These are phyloP conservation scores for Dysmachus trigonus DNA, from an alignment of 2,888 invertebrate species.

Conservation along the genomic window DNA sequence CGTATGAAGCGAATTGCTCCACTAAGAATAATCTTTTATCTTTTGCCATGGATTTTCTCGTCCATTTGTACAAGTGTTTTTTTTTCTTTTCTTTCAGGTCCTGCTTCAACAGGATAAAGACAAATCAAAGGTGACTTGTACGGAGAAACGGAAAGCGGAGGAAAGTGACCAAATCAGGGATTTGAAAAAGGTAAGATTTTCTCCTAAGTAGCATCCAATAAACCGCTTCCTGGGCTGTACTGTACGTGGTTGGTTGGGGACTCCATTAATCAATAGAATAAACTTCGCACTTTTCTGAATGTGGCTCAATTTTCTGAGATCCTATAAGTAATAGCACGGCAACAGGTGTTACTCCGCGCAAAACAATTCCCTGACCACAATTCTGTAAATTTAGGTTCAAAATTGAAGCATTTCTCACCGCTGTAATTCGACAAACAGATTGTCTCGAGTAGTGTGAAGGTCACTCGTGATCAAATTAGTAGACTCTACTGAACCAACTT, in stretches of 20 bases:
- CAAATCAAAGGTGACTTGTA: conserved; percentile 72
- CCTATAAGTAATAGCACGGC: not conserved
- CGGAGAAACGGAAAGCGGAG: conserved; percentile 85
- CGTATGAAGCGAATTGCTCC: not conserved
- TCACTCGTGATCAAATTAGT: not conserved
- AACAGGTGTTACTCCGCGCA: not conserved
- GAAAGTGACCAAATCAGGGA: conserved; percentile 84
- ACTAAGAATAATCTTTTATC: conserved; percentile 5
- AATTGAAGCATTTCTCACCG: conserved; percentile 11
- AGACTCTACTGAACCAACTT: not conserved
- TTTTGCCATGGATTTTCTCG: not conserved
- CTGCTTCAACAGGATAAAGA: conserved; percentile 69
- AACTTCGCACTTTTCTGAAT: not conserved
- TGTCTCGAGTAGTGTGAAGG: not conserved
- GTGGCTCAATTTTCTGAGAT: not conserved
- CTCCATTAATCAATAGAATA: conserved; percentile 14
- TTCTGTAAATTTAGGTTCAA: conserved; percentile 28
- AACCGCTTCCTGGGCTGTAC: not conserved
- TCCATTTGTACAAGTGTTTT: not conserved
- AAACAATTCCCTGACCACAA: conserved; percentile 20
- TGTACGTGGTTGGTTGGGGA: not conserved
- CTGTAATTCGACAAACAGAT: not conserved
- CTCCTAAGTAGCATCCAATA: not conserved
- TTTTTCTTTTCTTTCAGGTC: conserved; percentile 64
- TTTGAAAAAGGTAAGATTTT: conserved; percentile 78